Evolutionary conservation across 2,888 invertebrate species (phyloP), one percentile per base, ranked within the genome.

Genomic region (Pollenia labialis): DNA sequence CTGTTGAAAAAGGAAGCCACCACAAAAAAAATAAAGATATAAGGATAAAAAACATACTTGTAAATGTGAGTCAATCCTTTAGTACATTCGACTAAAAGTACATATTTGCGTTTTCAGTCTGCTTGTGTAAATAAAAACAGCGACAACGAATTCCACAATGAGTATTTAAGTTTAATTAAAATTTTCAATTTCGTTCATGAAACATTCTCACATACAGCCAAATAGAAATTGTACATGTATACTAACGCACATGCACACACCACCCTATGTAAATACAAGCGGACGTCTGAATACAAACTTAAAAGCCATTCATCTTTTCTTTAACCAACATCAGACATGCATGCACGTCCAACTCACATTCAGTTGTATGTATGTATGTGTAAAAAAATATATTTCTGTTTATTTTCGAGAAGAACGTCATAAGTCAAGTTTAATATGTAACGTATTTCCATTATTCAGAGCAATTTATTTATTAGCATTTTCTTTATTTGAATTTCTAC

Each of bases 121-220:
- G 56, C 64, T 42, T 77, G 76, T 77, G 62, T 64, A 83, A 77
- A 76, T 68, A 71, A 83, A 54, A 71, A 83, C 71, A 83, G 77
- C 18, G 58, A 58, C 40, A 50, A 52, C 56, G 64, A 83, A 83
- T 83, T 83, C 77, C 83, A 83, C 83, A 83, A 77, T 77, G 83
- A 72, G 77, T 83, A 77, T 77, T 83, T 83, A 83, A 77, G 83
- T 77, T 83, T 83, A 83, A 83, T 83, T 83, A 77, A 83, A 83
- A 72, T 56, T 83, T 77, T 83, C 83, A 83, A 83, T 77, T 83
- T 69, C 44, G n/a, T 71, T 69, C 48, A 58, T 40, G 52, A 66
- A 32, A 66, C 64, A 40, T 40, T 12, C 56, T 11, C 46, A 46
- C 18, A 46, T 32, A 32, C 12, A 44, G 1, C 7, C 52, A 62